Evolutionary conservation across 2,113 vertebrate genomes (phyloP).

Genomic region (Hyla sarda): DNA sequence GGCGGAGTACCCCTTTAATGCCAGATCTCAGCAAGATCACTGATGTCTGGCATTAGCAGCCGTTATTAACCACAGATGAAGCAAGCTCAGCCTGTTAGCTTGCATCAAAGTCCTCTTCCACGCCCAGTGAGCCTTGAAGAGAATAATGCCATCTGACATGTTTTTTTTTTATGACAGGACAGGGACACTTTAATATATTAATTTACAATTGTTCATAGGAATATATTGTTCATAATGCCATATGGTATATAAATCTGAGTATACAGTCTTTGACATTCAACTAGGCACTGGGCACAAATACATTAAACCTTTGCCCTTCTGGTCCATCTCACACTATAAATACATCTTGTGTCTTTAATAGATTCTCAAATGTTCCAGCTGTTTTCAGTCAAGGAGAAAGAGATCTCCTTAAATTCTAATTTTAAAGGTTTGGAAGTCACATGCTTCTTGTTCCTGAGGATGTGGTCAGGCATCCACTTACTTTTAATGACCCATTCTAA

Average conservation of each 20-base stretch:
- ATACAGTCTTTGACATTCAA: not conserved
- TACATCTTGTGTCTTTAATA: not conserved
- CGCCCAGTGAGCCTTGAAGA: no score
- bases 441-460: constrained; percentile 13
- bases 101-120: no score
- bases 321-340: not conserved
- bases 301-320: not conserved
- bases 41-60: no score
- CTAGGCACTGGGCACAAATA: not conserved
- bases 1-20: no score
- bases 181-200: not conserved
- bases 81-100: no score
- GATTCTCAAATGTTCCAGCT: constrained; percentile 11
- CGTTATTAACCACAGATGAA: no score
- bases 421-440: constrained; percentile 11
- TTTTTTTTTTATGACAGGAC: no score
- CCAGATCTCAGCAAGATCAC: no score
- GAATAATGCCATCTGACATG: no score
- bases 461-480: constrained; percentile 30
- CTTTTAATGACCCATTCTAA: constrained; percentile 19
- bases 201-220: not conserved
- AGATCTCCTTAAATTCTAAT: constrained; percentile 19
- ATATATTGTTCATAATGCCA: not conserved
- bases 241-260: not conserved
- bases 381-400: constrained; percentile 26